Base-by-base conservation (phyloP, 2,797 vertebrate species). In the Sebastes vulpes region DNA sequence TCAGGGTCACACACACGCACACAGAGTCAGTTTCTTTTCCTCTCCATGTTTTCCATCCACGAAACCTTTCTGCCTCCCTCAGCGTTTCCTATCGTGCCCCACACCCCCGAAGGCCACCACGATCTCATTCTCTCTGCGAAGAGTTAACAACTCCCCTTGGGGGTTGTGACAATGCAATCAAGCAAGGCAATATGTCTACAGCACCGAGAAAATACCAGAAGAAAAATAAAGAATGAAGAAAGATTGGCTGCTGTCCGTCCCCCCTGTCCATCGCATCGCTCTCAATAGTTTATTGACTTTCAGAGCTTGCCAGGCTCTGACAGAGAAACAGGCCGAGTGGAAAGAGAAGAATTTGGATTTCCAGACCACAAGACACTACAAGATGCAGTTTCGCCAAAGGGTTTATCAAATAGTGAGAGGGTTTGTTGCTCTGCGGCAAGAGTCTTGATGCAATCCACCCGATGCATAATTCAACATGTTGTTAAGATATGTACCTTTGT, bases 91-190 rank as follows among this genome's bases (percentile, higher is more conserved):
- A 3, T 60, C 48, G 28, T 38, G 6, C 4, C 23, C 25, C 8
- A 29, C 12, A 12, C 35, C 28, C 57, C 21, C 46, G 14, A 21
- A 67, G 65, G 67, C 80, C 72, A 77, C 32, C 53, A 35, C 75
- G 66, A 88, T 82, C 82, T 79, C 82, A 81, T 85, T 92, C 82
- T 81, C 79, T 86, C 67, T 75, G 72, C 56, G 31, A 59, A 77
- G 76, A 82, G 82, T 91, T 93, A 92, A 93, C 90, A 90, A 70
- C 83, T 85, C 76, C 91, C 88, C 60, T 64, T 1, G 75, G 82
- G 89, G 75, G 56, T 77, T 73, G 57, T 83, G 89, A 87, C 82
- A 92, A 89, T 84, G 77, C 90, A 91, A 82, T 90, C 81, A 91
- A 80, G 64, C 38, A 60, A 85, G 74, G 77, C 84, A 81, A 80